Evolutionary conservation across 2,113 vertebrate genomes (phyloP).

Genomic region (Brachionichthys hirsutus): DNA sequence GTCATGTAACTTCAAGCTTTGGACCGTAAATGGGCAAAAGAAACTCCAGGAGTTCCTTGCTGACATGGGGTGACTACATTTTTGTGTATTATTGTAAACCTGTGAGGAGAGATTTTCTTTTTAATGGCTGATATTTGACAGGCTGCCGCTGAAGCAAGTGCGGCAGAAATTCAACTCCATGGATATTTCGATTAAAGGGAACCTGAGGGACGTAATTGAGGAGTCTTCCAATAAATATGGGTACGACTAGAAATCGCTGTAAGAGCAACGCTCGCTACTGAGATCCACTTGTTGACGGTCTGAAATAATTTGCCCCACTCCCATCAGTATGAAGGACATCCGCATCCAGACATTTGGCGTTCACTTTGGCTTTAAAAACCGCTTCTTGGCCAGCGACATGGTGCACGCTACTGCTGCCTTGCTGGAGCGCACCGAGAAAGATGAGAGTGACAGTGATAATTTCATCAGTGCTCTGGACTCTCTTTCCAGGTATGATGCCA

Average conservation of each 20-base stretch:
- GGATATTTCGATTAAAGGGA: constrained; percentile 95
- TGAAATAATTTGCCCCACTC: background rate
- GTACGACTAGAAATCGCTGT: constrained; percentile 66
- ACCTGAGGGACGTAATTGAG: constrained; percentile 91
- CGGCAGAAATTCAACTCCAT: constrained; percentile 95
- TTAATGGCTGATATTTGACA: constrained; percentile 42
- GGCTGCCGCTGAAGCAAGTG: constrained; percentile 93
- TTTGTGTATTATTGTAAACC: background rate
- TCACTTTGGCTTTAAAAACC: constrained; percentile 96
- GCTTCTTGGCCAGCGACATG: constrained; percentile 92
- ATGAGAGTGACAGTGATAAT: constrained; percentile 79
- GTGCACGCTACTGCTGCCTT: constrained; percentile 88
- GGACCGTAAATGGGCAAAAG: constrained; percentile 95
- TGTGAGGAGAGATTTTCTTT: background rate
- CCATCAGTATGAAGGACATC: constrained; percentile 91
- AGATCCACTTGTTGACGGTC: background rate
- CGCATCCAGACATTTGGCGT: constrained; percentile 94
- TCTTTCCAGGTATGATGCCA: constrained; percentile 85
- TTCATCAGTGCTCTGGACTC: constrained; percentile 95
- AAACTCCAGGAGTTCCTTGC: constrained; percentile 94
- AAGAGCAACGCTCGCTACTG: background rate
- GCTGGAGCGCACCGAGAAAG: constrained; percentile 89
- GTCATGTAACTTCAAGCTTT: constrained; percentile 88
- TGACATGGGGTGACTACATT: constrained; percentile 87
- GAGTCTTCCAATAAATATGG: constrained; percentile 96